These are phyloP conservation scores for Solenodon paradoxus DNA, from an alignment of 2,113 vertebrate species.

Conservation along the genomic window DNA sequence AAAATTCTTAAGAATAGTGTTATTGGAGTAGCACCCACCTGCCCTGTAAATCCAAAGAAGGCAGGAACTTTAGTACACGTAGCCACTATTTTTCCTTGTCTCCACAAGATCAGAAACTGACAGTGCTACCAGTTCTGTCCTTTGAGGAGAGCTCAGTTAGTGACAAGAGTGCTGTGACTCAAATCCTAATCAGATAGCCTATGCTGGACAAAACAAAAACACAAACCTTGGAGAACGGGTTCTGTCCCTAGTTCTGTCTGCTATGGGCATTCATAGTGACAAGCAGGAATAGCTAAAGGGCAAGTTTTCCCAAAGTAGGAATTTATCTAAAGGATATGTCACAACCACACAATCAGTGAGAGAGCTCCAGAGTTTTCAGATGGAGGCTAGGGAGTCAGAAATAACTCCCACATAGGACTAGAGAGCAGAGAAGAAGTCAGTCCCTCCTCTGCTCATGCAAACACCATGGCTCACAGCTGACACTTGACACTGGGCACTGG, in stretches of 20 bases:
- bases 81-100: background rate
- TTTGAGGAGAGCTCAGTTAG: background rate
- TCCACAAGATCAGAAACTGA: background rate
- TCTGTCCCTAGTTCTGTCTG: background rate
- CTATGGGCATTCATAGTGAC: background rate
- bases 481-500: background rate
- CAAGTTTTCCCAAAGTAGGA: background rate
- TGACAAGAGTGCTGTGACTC: background rate
- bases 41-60: background rate
- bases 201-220: background rate
- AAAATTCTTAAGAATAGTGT: background rate
- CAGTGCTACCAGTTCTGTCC: background rate
- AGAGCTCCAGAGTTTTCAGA: background rate
- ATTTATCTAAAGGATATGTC: background rate
- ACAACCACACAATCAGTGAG: background rate
- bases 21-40: background rate
- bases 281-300: background rate
- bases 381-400: background rate
- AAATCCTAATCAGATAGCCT: background rate
- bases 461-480: background rate
- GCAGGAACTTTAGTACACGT: background rate
- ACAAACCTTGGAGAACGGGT: background rate
- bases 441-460: background rate
- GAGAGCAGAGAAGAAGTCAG: background rate
- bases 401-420: background rate